Evolutionary conservation across 2,797 vertebrate species (phyloP).

Genomic region (Alca torda): DNA sequence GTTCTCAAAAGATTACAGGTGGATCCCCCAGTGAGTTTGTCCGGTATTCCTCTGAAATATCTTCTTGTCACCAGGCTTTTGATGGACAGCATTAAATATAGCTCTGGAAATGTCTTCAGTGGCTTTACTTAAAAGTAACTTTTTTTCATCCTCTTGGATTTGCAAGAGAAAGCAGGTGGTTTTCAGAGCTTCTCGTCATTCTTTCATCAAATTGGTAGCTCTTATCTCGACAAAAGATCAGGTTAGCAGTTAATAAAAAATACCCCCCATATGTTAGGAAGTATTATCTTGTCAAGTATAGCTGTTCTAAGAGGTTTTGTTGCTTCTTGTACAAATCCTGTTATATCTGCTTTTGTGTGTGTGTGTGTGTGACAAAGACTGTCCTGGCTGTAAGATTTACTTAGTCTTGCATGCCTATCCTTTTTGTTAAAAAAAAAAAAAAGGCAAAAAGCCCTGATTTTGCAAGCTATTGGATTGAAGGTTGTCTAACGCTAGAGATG

Average conservation of each 20-base stretch:
- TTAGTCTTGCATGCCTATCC: background rate
- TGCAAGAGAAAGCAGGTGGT: background rate
- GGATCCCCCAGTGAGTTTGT: background rate
- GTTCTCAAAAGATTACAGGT: background rate
- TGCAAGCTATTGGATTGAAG: background rate
- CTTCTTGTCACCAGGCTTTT: background rate
- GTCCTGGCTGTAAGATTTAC: background rate
- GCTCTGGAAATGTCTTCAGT: background rate
- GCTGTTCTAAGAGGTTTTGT: background rate
- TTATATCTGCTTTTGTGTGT: background rate
- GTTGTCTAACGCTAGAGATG: background rate
- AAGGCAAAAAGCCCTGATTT: background rate
- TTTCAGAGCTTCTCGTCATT: background rate
- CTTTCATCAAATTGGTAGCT: background rate
- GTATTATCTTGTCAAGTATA: background rate
- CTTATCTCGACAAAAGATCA: background rate
- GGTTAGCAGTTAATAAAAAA: background rate
- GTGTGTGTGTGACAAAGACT: background rate
- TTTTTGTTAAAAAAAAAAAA: background rate
- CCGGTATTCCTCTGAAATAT: background rate
- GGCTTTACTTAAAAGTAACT: background rate
- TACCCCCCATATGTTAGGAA: background rate
- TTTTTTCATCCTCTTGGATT: background rate
- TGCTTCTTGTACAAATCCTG: background rate
- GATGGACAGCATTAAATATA: background rate